Evolutionary conservation across 2,888 invertebrate species (phyloP).

Genomic region (Apotomis turbidana): DNA sequence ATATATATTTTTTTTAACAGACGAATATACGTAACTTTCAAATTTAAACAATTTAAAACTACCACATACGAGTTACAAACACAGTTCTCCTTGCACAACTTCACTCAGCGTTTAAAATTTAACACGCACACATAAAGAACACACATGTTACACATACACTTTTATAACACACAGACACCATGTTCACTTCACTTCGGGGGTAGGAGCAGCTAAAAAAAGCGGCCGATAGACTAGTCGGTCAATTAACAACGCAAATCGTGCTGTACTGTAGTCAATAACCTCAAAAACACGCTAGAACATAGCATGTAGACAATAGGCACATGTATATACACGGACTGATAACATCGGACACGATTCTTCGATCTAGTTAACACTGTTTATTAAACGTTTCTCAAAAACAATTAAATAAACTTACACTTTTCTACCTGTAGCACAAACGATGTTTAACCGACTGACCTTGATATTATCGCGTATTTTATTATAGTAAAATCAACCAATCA

Average conservation of each 20-base stretch:
- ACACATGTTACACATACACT: constrained; percentile 1
- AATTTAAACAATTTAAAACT: neutral
- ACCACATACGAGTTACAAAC: neutral
- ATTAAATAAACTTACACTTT: constrained; percentile 2
- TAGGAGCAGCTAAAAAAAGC: constrained; percentile 26
- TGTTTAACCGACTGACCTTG: constrained; percentile 25
- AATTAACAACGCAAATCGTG: constrained; percentile 28
- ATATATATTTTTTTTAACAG: too few species aligned
- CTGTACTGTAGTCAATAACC: constrained; percentile 33
- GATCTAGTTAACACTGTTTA: neutral
- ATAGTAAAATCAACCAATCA: constrained; percentile 32
- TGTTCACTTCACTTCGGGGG: constrained; percentile 14
- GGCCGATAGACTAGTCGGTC: constrained; percentile 12
- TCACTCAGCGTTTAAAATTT: constrained; percentile 3
- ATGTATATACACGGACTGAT: constrained; percentile 20
- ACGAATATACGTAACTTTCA: neutral
- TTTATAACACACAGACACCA: constrained; percentile 5
- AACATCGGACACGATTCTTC: constrained; percentile 1
- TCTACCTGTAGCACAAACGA: neutral
- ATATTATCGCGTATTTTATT: constrained; percentile 29
- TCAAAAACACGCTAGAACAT: constrained; percentile 22
- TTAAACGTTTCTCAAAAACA: neutral
- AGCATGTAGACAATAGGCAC: constrained; percentile 2
- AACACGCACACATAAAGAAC: neutral
- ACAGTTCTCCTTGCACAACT: neutral